These are phyloP conservation scores for Bugula neritina DNA, from an alignment of 2,888 invertebrate species.

Conservation along the genomic window DNA sequence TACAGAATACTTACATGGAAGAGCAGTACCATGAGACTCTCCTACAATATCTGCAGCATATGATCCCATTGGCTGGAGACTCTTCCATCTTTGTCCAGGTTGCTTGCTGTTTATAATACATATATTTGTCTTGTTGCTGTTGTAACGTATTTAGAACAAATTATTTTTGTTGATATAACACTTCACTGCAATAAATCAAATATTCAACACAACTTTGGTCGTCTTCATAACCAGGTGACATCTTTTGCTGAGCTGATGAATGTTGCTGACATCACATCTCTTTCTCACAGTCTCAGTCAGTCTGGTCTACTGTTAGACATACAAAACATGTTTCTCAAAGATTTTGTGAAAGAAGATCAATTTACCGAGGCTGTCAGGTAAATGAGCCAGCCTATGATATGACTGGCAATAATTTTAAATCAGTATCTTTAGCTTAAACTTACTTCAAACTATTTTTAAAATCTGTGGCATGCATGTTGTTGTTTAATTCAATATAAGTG, in stretches of 20 bases:
- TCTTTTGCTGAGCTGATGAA: constrained; percentile 20
- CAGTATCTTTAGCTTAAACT: too few relatives aligned
- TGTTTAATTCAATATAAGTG: too few relatives aligned
- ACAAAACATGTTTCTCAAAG: not conserved
- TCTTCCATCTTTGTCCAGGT: not conserved
- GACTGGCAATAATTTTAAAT: too few relatives aligned
- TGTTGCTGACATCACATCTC: not conserved
- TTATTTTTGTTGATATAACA: too few relatives aligned
- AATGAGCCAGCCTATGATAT: too few relatives aligned
- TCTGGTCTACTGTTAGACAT: not conserved
- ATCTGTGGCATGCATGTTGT: too few relatives aligned
- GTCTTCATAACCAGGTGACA: too few relatives aligned
- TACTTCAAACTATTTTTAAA: too few relatives aligned
- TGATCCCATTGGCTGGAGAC: not conserved
- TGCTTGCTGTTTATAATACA: not conserved
- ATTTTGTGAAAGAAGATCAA: constrained; percentile 1
- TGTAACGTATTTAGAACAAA: too few relatives aligned
- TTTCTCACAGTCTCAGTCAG: not conserved
- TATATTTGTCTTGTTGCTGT: not conserved
- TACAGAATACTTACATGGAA: constrained; percentile 36
- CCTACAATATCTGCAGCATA: constrained; percentile 36
- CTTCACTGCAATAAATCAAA: too few relatives aligned
- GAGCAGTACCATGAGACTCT: constrained; percentile 42
- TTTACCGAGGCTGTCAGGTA: constrained; percentile 20
- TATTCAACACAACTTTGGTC: too few relatives aligned